Base-by-base conservation (phyloP, 2,888 invertebrate genomes). In the Cheilosia variabilis region DNA sequence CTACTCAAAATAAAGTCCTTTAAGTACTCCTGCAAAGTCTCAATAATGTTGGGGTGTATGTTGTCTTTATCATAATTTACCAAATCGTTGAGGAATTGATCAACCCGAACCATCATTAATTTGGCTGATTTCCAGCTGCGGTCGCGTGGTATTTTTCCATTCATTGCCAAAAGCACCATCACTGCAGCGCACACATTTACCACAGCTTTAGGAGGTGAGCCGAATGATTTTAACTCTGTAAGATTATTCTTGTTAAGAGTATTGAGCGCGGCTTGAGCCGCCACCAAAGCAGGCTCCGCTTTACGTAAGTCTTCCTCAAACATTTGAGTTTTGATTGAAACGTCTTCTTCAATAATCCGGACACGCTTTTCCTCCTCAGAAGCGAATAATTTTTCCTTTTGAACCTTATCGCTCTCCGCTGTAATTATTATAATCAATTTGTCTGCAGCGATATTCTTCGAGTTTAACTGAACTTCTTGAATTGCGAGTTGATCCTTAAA, bases 241-340 rank as follows among this genome's bases (percentile, higher is more conserved):
- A 99, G 93, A 91, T 98, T 99, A 90, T 95, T 96, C 93, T 99
- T 99, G 90, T 98, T 98, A n/a, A 99, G 93, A 0, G 98, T 98
- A 89, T 98, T 96, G 62, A 98, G 89, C 0, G 92, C 92, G 0
- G 90, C 91, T 91, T 97, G 96, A 0, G 98, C 98, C 19, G 98
- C 98, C 7, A 96, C 92, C 57, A 99, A 92, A 1, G 98, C 98
- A 0, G 98, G 98, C 91, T 98, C 98, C 0, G 98, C 98, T 91
- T 96, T 97, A 0, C 95, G 96, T 89, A 98, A 93, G 93, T 99
- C 98, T 89, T 96, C 96, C 73, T 97, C 97, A 91, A 98, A 98
- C 88, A 97, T 95, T 91, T 95, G 96, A 52, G 96, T 96, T 90
- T 97, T 97, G 87, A 96, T 95, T 3, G 96, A 95, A 1, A 98